These are phyloP conservation scores for Vidua macroura DNA, from an alignment of 2,113 vertebrate genomes.

Conservation along the genomic window DNA sequence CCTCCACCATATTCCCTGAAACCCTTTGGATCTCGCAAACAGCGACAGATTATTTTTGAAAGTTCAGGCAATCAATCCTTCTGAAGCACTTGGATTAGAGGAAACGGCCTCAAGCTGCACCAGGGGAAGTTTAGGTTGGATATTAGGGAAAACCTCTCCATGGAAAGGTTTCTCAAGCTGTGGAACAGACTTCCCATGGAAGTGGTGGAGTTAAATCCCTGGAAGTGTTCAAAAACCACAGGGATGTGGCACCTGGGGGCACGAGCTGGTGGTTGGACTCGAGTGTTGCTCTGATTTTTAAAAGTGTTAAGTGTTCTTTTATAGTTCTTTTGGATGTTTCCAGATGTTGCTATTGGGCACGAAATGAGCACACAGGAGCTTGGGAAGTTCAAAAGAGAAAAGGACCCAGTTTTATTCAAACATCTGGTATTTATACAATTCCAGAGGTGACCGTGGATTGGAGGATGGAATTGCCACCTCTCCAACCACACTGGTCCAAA, in stretches of 20 bases:
- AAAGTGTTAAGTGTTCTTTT: no score
- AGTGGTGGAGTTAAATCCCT: neutral
- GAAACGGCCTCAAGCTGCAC: neutral
- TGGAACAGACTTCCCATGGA: neutral
- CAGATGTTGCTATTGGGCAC: no score
- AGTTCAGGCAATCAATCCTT: neutral
- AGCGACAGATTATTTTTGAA: accelerated
- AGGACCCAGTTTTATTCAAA: no score
- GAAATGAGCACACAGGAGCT: no score
- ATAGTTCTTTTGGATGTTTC: no score
- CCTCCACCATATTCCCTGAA: accelerated
- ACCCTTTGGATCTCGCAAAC: accelerated
- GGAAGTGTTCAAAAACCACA: accelerated
- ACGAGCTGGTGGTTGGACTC: neutral
- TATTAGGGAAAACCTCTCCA: neutral
- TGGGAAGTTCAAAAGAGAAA: no score
- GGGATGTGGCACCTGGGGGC: neutral
- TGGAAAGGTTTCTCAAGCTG: neutral
- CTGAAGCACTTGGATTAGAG: neutral
- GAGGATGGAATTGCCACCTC: no score
- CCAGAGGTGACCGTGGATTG: no score
- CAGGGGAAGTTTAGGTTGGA: neutral
- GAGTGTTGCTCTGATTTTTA: no score
- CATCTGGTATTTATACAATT: no score
- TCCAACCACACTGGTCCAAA: no score